A percentile compares a stretch with the other conserved stretches of the same genome.
Conservation (phyloP, 1,140 invertebrate genomes). For the Musca domestica region DNA sequence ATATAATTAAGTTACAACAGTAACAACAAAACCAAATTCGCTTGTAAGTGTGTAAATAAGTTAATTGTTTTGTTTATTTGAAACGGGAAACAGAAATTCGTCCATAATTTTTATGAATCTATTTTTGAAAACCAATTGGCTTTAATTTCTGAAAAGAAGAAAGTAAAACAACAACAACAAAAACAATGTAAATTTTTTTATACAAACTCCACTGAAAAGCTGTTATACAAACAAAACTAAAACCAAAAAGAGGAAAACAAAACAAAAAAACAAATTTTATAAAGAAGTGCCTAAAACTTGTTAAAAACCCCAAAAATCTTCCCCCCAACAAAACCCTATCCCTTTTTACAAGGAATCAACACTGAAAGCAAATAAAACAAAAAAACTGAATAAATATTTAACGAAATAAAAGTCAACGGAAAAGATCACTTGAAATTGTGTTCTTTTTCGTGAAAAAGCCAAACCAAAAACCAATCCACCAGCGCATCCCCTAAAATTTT, state of each 20-base stretch:
- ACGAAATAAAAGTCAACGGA: neutral
- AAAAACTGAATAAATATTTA: neutral
- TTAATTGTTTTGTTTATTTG: neutral
- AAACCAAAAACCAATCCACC: neutral
- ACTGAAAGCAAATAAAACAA: neutral
- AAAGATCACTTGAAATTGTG: neutral
- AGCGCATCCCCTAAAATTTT: neutral
- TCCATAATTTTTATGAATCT: slow-evolving; percentile 14
- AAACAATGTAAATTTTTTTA: neutral
- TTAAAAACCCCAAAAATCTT: neutral
- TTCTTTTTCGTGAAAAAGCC: neutral
- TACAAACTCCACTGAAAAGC: neutral
- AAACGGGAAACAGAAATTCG: slow-evolving; percentile 9
- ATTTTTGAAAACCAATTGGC: neutral
- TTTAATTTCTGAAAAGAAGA: no score
- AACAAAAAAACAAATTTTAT: neutral
- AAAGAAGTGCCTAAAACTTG: slow-evolving; percentile 15
- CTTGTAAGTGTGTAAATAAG: neutral
- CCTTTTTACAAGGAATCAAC: neutral
- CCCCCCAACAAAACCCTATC: neutral
- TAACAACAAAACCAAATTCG: neutral
- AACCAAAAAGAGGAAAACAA: neutral
- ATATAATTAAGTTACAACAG: neutral
- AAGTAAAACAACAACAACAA: neutral
- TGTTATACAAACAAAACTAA: neutral